phyloP scores from a whole-genome alignment of 2,113 vertebrate species.

The Thamnaconus septentrionalis region DNA sequence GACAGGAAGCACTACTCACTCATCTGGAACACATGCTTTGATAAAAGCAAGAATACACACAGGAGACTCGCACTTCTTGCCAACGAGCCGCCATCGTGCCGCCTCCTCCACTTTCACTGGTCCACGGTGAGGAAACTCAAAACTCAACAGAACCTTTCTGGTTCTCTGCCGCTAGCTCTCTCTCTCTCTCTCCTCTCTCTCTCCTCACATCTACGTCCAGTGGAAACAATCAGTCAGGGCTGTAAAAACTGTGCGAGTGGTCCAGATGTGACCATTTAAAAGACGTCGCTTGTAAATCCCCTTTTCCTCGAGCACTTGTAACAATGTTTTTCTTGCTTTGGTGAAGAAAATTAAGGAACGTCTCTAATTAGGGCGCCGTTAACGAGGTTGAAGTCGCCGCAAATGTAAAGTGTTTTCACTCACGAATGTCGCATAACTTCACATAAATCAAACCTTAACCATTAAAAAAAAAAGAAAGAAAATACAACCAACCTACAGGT shows the following conservation, averaged over 20 bases:
- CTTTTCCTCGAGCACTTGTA: background rate
- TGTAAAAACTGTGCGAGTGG: conserved; percentile 15
- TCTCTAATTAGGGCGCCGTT: background rate
- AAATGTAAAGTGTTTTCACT: background rate
- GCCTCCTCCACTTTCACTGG: too few species aligned
- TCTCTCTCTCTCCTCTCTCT: background rate
- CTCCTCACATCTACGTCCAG: conserved; percentile 12
- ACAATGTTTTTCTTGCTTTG: background rate
- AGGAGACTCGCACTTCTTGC: conserved; percentile 20
- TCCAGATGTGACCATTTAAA: conserved; percentile 11
- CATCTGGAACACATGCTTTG: too few species aligned
- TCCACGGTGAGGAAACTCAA: too few species aligned
- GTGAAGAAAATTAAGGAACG: background rate
- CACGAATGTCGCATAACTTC: too few species aligned
- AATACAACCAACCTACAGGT: too few species aligned
- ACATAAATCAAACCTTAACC: too few species aligned
- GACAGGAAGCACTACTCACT: too few species aligned
- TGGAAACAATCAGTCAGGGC: conserved; percentile 18
- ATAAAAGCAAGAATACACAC: background rate
- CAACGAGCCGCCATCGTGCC: conserved; percentile 1
- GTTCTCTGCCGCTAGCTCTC: conserved; percentile 6
- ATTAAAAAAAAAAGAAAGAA: too few species aligned
- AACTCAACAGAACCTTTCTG: background rate
- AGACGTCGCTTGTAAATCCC: background rate
- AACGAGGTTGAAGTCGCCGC: background rate